Evolutionary conservation across 2,113 vertebrate species (phyloP), one percentile per base, ranked within the genome.

Genomic region (Halcyon senegalensis): DNA sequence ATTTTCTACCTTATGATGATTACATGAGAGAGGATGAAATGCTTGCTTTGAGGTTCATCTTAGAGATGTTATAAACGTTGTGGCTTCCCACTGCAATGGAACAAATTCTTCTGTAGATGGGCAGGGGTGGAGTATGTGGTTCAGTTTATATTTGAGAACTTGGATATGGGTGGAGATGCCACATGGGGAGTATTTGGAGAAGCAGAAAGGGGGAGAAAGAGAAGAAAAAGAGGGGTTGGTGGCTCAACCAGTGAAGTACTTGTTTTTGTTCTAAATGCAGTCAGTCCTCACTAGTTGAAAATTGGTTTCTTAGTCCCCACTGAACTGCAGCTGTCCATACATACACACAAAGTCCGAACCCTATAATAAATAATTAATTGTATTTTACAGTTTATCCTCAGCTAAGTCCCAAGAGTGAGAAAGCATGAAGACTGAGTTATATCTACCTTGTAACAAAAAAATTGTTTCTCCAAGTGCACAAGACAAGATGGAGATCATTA

Each of bases 1-100:
- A 97, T 98, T 98, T 98, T 97, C 96, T 98, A 96, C 95, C 96
- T 97, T 97, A 96, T 95, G 95, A 98, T 96, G 95, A 97, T 97
- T 97, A 97, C 96, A 98, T 88, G 95, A 98, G 90, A 96, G 94
- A 95, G 92, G 94, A 98, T 97, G 96, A 98, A 98, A 97, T 97
- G 92, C 73, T 97, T 66, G 94, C 96, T 98, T 98, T 98, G 97
- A 97, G 97, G 95, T 97, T 98, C 97, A 90, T 97, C 97, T 97
- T 97, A 97, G 94, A 97, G 84, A 97, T 95, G 91, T 96, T 97
- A 98, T 97, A 97, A 98, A 97, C 58, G 30, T 89, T 93, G 96
- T 85, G 97, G 96, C 90, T 98, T 98, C 95, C 89, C 92, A 94
- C 83, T 95, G 95, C 89, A 97, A 96, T 87, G 83, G 95, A 97